Percentiles rank a stretch among this genome's conserved stretches.
Evolutionary conservation across 1,140 invertebrate genomes (phyloP).

Genomic region (Magallana angulata): DNA sequence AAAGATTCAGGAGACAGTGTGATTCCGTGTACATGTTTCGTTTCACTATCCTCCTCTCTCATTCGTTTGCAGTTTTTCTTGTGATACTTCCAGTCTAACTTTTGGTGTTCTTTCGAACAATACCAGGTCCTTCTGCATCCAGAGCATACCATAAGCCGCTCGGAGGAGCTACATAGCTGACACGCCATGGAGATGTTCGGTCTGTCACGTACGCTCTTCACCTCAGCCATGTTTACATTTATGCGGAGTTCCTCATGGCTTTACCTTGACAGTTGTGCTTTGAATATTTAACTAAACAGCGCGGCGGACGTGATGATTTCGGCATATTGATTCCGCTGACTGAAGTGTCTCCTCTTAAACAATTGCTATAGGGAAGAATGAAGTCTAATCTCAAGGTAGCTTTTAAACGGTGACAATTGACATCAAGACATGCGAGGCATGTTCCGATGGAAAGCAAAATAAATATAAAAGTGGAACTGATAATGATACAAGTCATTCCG

Average conservation of each 20-base stretch:
- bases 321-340: slow-evolving; percentile 26
- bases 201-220: slow-evolving; percentile 68
- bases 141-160: slow-evolving; percentile 86
- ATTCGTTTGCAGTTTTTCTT: slow-evolving; percentile 79
- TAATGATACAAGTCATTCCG: not conserved
- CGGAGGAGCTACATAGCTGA: slow-evolving; percentile 83
- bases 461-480: slow-evolving; percentile 11
- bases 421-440: not conserved
- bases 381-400: slow-evolving; percentile 16
- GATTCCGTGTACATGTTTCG: slow-evolving; percentile 29
- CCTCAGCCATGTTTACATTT: slow-evolving; percentile 50
- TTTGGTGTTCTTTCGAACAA: slow-evolving; percentile 89
- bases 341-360: slow-evolving; percentile 30
- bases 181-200: slow-evolving; percentile 66
- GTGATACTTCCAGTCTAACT: slow-evolving; percentile 87
- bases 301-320: slow-evolving; percentile 27
- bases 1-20: not conserved
- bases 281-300: slow-evolving; percentile 8
- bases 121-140: slow-evolving; percentile 87
- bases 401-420: not conserved
- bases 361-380: slow-evolving; percentile 2
- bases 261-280: slow-evolving; percentile 10
- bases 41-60: slow-evolving; percentile 13
- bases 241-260: slow-evolving; percentile 40
- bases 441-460: not conserved